Conservation (phyloP, 2,888 invertebrate species). For the Metalampra italica region DNA sequence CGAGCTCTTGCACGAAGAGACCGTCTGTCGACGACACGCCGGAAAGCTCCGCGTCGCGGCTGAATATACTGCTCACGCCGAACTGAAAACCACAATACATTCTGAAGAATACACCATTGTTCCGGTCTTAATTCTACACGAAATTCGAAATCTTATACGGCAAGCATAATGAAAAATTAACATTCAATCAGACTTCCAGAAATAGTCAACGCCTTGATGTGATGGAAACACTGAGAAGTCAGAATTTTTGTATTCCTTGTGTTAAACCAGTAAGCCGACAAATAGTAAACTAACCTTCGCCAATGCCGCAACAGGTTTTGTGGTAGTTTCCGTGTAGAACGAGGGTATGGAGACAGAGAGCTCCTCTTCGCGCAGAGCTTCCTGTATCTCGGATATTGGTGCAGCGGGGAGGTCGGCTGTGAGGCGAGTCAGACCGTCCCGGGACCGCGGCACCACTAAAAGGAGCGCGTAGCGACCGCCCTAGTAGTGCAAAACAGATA, state of each 20-base stretch:
- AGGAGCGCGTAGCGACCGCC: slow-evolving; percentile 79
- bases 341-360: slow-evolving; percentile 77
- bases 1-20: slow-evolving; percentile 82
- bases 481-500: slow-evolving; percentile 49
- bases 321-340: slow-evolving; percentile 81
- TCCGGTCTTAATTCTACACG: no score
- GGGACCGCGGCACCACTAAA: slow-evolving; percentile 76
- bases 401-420: slow-evolving; percentile 74
- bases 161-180: no score
- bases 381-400: slow-evolving; percentile 61
- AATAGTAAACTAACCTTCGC: slow-evolving; percentile 57
- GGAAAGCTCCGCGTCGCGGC: slow-evolving; percentile 78
- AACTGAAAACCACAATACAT: slow-evolving; percentile 42
- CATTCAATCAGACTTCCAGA: no score
- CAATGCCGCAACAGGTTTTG: slow-evolving; percentile 79
- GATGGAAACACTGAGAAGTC: no score
- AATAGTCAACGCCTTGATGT: no score
- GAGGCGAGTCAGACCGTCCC: slow-evolving; percentile 76
- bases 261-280: background rate
- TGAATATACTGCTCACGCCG: slow-evolving; percentile 80
- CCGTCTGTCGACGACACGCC: slow-evolving; percentile 78
- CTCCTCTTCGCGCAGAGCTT: slow-evolving; percentile 58
- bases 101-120: background rate
- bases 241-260: no score
- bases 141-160: no score